These are phyloP conservation scores for Anadara kagoshimensis DNA, from an alignment of 1,140 invertebrate genomes.

Conservation along the genomic window DNA sequence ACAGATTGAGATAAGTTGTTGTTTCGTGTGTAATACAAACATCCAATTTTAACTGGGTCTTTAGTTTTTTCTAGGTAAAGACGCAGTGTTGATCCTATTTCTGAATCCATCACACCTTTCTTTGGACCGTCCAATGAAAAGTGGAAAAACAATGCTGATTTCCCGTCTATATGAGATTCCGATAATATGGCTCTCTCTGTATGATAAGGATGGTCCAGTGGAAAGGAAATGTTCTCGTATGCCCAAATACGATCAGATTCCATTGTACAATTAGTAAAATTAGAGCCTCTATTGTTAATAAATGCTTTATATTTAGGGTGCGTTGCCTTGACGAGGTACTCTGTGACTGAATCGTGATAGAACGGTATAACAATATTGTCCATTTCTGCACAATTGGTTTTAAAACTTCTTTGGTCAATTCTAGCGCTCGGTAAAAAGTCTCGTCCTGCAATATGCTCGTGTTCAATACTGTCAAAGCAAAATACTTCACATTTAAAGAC, in stretches of 20 bases:
- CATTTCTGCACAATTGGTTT: slow-evolving; percentile 48
- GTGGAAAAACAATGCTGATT: slow-evolving; percentile 23
- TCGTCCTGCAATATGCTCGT: too few relatives aligned
- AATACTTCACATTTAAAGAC: too few relatives aligned
- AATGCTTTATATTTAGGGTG: slow-evolving; percentile 45
- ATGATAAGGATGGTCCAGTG: background rate
- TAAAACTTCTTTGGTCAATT: slow-evolving; percentile 34
- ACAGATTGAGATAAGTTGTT: slow-evolving; percentile 13
- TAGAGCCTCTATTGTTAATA: slow-evolving; percentile 36
- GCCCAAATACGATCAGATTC: slow-evolving; percentile 11
- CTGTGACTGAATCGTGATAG: slow-evolving; percentile 18
- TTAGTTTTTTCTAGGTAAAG: slow-evolving; percentile 17
- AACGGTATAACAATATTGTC: slow-evolving; percentile 49
- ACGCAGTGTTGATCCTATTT: slow-evolving; percentile 43
- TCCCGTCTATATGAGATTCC: slow-evolving; percentile 5
- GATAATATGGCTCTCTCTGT: slow-evolving; percentile 1
- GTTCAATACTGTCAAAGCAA: too few relatives aligned
- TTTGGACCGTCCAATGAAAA: slow-evolving; percentile 39
- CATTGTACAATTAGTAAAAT: slow-evolving; percentile 43
- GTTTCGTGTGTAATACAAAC: slow-evolving; percentile 36
- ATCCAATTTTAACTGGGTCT: slow-evolving; percentile 21
- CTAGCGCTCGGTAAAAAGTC: background rate
- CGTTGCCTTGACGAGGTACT: slow-evolving; percentile 38
- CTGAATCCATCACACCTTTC: slow-evolving; percentile 46
- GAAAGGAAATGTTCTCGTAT: slow-evolving; percentile 14